phyloP scores from a whole-genome alignment of 2,113 vertebrate species.

The Anoplopoma fimbria region DNA sequence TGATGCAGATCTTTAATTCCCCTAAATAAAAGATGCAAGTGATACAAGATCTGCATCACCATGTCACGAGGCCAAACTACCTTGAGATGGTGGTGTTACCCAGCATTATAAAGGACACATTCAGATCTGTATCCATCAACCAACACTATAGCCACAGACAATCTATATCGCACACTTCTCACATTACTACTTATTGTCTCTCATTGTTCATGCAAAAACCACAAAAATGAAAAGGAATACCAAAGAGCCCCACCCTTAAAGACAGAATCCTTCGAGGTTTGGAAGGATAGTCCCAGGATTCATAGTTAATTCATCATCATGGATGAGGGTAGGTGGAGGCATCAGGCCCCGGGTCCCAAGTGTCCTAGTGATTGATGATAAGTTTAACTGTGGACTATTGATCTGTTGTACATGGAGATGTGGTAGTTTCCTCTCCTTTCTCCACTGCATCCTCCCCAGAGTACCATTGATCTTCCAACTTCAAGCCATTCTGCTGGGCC shows the following conservation, averaged over 20 bases:
- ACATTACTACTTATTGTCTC: neutral
- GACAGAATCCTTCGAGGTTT: conserved; percentile 15
- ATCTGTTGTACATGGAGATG: conserved; percentile 62
- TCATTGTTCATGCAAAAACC: neutral
- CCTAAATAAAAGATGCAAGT: neutral
- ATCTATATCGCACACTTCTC: neutral
- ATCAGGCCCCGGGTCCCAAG: conserved; percentile 33
- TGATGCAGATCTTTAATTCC: neutral
- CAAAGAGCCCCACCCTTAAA: neutral
- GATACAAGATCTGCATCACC: neutral
- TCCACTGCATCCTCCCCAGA: conserved; percentile 34
- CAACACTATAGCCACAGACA: neutral
- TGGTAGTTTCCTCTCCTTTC: conserved; percentile 24
- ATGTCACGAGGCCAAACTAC: conserved; percentile 7
- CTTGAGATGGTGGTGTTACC: conserved; percentile 61
- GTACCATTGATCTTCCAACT: conserved; percentile 34
- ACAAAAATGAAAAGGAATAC: neutral
- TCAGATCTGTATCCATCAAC: neutral
- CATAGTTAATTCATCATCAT: conserved; percentile 57
- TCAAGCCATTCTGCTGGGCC: conserved; percentile 4
- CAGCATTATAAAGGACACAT: conserved; percentile 37
- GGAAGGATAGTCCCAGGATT: conserved; percentile 18
- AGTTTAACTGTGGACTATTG: conserved; percentile 67
- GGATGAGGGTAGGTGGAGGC: conserved; percentile 33
- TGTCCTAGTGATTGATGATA: conserved; percentile 68